phyloP scores from a whole-genome alignment of 2,113 vertebrate genomes.

The Corythaixoides concolor region DNA sequence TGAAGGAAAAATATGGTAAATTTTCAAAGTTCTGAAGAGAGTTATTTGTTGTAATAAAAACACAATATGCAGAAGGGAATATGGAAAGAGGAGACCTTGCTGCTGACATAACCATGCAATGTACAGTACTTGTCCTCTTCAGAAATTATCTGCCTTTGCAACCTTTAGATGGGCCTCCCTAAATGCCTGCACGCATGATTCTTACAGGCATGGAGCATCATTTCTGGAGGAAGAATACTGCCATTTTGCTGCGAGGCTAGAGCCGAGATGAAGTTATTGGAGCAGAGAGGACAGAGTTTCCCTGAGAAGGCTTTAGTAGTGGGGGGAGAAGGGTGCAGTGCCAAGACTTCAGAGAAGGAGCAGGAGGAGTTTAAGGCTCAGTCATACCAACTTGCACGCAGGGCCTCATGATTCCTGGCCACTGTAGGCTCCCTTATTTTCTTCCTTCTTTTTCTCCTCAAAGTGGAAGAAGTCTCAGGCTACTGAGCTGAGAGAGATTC shows the following conservation, averaged over 20 bases:
- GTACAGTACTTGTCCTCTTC: not conserved
- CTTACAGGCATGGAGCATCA: not conserved
- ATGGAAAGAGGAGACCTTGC: not conserved
- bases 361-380: not conserved
- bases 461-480: not conserved
- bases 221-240: not conserved
- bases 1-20: not conserved
- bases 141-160: not conserved
- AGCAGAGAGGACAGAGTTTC: not conserved
- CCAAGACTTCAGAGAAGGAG: not conserved
- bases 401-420: not conserved
- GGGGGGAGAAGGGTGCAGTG: not conserved
- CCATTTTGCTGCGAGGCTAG: not conserved
- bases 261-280: not conserved
- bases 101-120: not conserved
- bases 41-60: not conserved
- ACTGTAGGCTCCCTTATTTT: rapidly evolving
- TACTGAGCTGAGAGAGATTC: not conserved
- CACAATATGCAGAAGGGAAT: not conserved
- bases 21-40: not conserved
- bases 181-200: not conserved
- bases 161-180: not conserved
- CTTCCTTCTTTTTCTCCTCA: not conserved
- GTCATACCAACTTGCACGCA: rapidly evolving
- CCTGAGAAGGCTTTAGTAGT: not conserved